These are phyloP conservation scores for Apeltes quadracus DNA, from an alignment of 2,113 vertebrate genomes.

Conservation along the genomic window DNA sequence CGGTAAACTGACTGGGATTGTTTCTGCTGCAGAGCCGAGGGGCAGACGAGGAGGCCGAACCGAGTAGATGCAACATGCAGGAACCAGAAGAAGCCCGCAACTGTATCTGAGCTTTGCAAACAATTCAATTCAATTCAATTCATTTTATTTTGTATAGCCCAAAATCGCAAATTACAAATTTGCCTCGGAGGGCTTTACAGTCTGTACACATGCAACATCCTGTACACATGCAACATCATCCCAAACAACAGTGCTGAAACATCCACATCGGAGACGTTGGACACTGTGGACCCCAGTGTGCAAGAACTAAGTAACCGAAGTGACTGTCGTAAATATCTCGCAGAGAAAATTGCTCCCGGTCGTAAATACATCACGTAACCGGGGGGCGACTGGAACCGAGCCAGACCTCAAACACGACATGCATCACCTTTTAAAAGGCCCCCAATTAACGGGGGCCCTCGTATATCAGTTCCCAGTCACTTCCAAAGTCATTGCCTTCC, in stretches of 20 bases:
- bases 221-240: too few relatives aligned
- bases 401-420: constrained; percentile 52
- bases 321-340: constrained; percentile 74
- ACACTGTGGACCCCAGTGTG: neutral
- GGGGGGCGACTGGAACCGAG: constrained; percentile 39
- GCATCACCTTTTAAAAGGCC: constrained; percentile 64
- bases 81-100: too few relatives aligned
- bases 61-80: neutral
- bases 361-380: constrained; percentile 69
- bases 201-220: too few relatives aligned
- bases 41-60: too few relatives aligned
- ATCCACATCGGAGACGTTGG: too few relatives aligned
- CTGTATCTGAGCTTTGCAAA: too few relatives aligned
- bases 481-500: constrained; percentile 70
- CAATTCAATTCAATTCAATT: too few relatives aligned
- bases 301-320: constrained; percentile 48
- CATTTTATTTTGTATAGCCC: too few relatives aligned
- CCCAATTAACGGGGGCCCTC: constrained; percentile 65
- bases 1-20: neutral
- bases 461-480: constrained; percentile 70
- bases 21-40: too few relatives aligned
- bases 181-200: too few relatives aligned
- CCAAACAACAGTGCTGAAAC: too few relatives aligned
- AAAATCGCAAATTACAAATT: too few relatives aligned
- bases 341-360: constrained; percentile 66